phyloP scores from a whole-genome alignment of 2,797 vertebrate species.

The Pangasius mekongensis region DNA sequence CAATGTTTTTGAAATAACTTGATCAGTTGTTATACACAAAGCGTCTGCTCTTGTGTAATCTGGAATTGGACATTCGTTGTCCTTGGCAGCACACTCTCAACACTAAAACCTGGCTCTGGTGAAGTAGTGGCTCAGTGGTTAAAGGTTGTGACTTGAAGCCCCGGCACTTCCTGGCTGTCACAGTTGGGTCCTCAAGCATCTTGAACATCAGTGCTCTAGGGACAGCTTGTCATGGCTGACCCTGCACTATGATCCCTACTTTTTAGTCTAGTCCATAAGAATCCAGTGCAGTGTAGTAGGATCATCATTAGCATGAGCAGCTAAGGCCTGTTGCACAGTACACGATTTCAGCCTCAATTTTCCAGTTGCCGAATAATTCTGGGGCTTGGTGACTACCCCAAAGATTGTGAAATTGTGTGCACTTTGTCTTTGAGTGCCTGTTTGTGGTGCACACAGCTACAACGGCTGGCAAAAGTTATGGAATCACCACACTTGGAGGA shows the following conservation, averaged over 20 bases:
- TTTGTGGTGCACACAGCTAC: not conserved
- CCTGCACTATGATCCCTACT: not conserved
- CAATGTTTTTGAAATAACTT: not conserved
- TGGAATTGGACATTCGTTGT: not conserved
- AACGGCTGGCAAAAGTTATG: too few species aligned
- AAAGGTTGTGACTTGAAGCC: not conserved
- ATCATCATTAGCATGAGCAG: not conserved
- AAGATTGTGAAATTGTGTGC: not conserved
- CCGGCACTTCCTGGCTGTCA: not conserved
- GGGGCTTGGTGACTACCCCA: not conserved
- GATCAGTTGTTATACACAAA: not conserved
- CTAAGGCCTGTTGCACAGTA: not conserved
- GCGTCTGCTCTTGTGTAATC: not conserved
- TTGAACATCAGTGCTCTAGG: not conserved
- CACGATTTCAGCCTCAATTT: not conserved
- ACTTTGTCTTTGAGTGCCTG: not conserved
- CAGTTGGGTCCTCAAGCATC: too few species aligned
- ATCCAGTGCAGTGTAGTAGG: not conserved
- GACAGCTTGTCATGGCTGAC: not conserved
- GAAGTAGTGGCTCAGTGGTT: not conserved
- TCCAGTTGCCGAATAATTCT: not conserved
- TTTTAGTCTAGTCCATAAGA: not conserved
- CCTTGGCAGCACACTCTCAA: not conserved
- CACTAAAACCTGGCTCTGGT: not conserved
- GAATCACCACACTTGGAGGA: too few species aligned